Base-by-base conservation (phyloP, 64 coral and sea anemone genomes). In the Actinia equina region DNA sequence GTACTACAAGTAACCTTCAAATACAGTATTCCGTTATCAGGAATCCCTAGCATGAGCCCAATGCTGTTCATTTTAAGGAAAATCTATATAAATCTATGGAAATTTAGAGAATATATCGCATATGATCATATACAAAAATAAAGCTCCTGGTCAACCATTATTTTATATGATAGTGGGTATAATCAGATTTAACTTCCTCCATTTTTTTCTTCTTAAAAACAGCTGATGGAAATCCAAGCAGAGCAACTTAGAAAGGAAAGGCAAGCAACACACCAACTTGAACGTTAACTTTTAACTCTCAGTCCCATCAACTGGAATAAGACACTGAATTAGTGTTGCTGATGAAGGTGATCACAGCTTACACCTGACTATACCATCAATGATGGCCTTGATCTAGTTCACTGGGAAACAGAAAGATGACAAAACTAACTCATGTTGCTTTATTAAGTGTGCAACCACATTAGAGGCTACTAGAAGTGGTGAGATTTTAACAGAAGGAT, bases 271-370 rank as follows among this genome's bases (percentile, higher is more conserved):
- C 52, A 97, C 58, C 69, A 44, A 2, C 80, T 85, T 16, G 94
- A 97, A 84, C 44, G 92, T 17, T 51, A 82, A 13, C 52, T 97
- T 37, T 84, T 97, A 5, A 70, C 22, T n/a, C 88, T 88, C 26
- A 97, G 86, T 27, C 94, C 94, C 30, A 97, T 97, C 82, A 97
- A 97, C 88, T 97, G 94, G 94, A 97, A 88, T 37, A 89, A 97
- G 22, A 97, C 94, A 17, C 86, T 97, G 5, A 87, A 95, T 58
- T 95, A 76, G 88, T 16, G 15, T n/a, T 42, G 27, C 26, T 30
- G 27, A 18, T 27, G 69, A 30, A 74, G 6, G 0, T 74, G 26
- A 25, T 30, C 41, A 10, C 3, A 74, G 26, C 13, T 74, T 74
- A 16, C 69, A 15, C 46, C 46, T 8, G 7, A n/a, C 62, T 4